Evolutionary conservation across 2,113 vertebrate species (phyloP).

Genomic region (Paralichthys olivaceus): DNA sequence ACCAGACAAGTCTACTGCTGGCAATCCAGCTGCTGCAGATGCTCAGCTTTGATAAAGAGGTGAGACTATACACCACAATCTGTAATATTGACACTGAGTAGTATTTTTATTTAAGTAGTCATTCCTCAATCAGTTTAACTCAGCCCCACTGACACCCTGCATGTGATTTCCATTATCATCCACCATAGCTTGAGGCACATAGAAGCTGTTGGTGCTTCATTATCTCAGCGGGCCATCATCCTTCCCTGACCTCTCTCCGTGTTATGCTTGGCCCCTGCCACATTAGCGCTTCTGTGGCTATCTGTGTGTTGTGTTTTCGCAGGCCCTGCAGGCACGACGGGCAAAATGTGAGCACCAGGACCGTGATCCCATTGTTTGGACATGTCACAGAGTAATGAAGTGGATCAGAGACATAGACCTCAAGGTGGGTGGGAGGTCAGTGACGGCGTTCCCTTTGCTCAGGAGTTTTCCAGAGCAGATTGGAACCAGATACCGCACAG

Average conservation of each 20-base stretch:
- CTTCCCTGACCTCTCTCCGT: conserved; percentile 23
- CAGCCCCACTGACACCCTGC: not conserved
- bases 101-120: not conserved
- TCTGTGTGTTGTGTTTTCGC: conserved; percentile 38
- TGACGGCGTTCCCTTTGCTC: conserved; percentile 1
- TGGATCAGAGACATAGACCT: conserved; percentile 90
- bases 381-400: conserved; percentile 87
- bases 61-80: conserved; percentile 43
- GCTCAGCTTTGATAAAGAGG: conserved; percentile 88
- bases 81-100: not conserved
- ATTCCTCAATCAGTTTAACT: not conserved
- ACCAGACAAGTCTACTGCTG: conserved; percentile 88
- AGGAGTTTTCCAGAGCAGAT: conserved; percentile 13
- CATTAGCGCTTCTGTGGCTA: conserved; percentile 17
- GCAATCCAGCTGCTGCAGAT: conserved; percentile 87
- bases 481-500: conserved; percentile 29
- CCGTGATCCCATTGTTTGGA: conserved; percentile 87
- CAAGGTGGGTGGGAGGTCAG: conserved; percentile 81
- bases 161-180: conserved; percentile 26
- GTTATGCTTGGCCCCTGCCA: conserved; percentile 13
- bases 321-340: conserved; percentile 84
- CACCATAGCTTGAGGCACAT: conserved; percentile 11
- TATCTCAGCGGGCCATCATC: conserved; percentile 35
- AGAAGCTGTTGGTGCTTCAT: conserved; percentile 19
- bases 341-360: conserved; percentile 86